Evolutionary conservation across 2,797 vertebrate genomes (phyloP).

Genomic region (Morelia viridis): DNA sequence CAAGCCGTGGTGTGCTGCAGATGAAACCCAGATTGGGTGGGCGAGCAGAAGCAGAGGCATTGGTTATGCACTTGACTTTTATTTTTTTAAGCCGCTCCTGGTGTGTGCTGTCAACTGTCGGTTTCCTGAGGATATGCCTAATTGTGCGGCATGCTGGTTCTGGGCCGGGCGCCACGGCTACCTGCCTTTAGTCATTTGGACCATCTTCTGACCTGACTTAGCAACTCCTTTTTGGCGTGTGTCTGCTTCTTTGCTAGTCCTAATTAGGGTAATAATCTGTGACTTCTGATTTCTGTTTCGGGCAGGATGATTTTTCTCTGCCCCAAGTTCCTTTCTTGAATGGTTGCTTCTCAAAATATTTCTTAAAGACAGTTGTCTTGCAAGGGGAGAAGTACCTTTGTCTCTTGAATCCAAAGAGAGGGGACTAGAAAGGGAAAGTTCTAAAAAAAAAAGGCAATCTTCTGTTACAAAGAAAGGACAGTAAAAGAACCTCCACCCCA

Average conservation of each 20-base stretch:
- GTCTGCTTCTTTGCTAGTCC: too few species aligned
- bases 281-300: background rate
- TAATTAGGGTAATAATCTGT: background rate
- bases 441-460: background rate
- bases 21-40: too few species aligned
- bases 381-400: background rate
- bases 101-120: too few species aligned
- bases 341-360: background rate
- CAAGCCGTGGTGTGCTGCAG: too few species aligned
- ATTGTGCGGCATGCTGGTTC: too few species aligned
- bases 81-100: background rate
- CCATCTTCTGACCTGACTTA: background rate
- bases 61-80: background rate
- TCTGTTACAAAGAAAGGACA: background rate
- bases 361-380: background rate
- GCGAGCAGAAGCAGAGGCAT: background rate
- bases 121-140: background rate
- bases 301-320: background rate
- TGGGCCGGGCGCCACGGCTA: background rate
- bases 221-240: background rate
- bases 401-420: background rate
- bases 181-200: background rate
- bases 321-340: background rate
- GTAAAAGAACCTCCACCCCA: accelerated
- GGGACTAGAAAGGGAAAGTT: background rate